phyloP scores from a whole-genome alignment of 2,797 vertebrate species.

The Macropodus opercularis region DNA sequence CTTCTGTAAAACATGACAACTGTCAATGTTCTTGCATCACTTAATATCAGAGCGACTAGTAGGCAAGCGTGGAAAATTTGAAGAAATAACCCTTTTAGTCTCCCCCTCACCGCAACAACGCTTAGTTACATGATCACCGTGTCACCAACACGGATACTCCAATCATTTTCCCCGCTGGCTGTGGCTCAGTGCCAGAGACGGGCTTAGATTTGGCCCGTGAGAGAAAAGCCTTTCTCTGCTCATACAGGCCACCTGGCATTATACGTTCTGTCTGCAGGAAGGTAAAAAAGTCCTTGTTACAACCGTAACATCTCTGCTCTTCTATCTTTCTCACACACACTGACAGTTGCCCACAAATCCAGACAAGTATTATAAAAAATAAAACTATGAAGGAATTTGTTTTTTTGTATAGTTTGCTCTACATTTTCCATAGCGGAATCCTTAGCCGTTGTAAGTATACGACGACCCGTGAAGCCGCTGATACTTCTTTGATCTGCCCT shows the following conservation, averaged over 20 bases:
- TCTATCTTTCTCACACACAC: constrained; percentile 4
- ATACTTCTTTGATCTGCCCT: constrained; percentile 69
- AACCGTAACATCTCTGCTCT: constrained; percentile 16
- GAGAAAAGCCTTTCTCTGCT: constrained; percentile 40
- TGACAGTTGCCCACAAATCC: not conserved
- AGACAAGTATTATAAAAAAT: constrained; percentile 46
- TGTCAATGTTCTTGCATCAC: constrained; percentile 50
- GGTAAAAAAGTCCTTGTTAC: constrained; percentile 10
- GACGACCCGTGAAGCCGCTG: constrained; percentile 45
- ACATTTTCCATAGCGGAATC: constrained; percentile 64
- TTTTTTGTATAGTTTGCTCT: constrained; percentile 60
- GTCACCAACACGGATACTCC: constrained; percentile 69
- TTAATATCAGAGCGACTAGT: constrained; percentile 41
- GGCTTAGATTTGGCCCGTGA: constrained; percentile 54
- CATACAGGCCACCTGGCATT: constrained; percentile 54
- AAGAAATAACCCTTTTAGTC: constrained; percentile 73
- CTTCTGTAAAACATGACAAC: constrained; percentile 48
- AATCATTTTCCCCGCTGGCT: constrained; percentile 53
- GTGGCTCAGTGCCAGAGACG: constrained; percentile 63
- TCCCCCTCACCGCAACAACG: constrained; percentile 59
- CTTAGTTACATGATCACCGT: constrained; percentile 67
- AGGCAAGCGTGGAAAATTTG: constrained; percentile 65
- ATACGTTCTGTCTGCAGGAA: constrained; percentile 29
- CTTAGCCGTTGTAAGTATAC: constrained; percentile 43
- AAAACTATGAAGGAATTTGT: constrained; percentile 48